These are phyloP conservation scores for Caretta caretta DNA, from an alignment of 2,113 vertebrate genomes.

Conservation along the genomic window DNA sequence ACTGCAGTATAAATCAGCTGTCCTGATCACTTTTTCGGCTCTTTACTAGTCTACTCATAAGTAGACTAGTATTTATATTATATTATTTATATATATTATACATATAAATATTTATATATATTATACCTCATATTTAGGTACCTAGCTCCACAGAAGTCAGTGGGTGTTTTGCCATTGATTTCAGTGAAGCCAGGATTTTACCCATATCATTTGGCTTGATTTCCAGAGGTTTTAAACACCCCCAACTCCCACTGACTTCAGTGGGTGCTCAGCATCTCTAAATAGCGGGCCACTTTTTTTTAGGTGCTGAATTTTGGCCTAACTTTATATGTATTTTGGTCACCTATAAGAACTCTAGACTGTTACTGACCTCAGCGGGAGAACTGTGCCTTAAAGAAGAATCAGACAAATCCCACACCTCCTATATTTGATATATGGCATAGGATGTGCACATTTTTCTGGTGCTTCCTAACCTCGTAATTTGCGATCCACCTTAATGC, in stretches of 20 bases:
- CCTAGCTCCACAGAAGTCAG: neutral
- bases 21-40: neutral
- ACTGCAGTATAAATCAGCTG: neutral
- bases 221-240: rapidly evolving
- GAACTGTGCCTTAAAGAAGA: neutral
- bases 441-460: slow-evolving; percentile 58
- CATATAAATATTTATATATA: too few relatives aligned
- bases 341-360: neutral
- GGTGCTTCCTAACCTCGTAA: slow-evolving; percentile 55
- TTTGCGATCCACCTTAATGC: slow-evolving; percentile 72
- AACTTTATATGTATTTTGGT: rapidly evolving
- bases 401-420: slow-evolving; percentile 25
- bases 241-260: neutral
- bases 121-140: neutral
- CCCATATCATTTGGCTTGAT: neutral
- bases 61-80: too few relatives aligned
- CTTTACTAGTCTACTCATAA: neutral
- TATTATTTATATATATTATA: too few relatives aligned
- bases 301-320: rapidly evolving
- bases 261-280: rapidly evolving
- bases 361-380: slow-evolving; percentile 37
- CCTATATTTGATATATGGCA: slow-evolving; percentile 46
- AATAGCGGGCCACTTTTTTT: rapidly evolving
- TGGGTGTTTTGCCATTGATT: neutral
- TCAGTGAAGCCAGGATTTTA: neutral